Base-by-base conservation (phyloP, 2,888 invertebrate genomes). In the Parelbella ahira region DNA sequence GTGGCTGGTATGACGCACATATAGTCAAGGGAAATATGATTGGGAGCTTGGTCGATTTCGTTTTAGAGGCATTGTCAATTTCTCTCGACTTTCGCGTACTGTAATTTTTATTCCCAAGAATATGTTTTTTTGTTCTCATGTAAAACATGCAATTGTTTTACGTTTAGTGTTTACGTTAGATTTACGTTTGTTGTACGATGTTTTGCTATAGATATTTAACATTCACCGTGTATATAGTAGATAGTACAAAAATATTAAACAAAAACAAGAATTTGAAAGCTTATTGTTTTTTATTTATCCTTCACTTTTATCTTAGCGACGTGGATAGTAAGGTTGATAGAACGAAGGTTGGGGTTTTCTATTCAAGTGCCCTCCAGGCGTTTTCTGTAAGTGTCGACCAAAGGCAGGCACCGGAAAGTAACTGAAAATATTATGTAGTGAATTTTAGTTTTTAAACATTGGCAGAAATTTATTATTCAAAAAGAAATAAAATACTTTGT, bases 181-280 rank as follows among this genome's bases (percentile, higher is more conserved):
- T 67, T 63, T 70, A 71, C 66, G 68, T 78, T 79, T 81, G 76
- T 82, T 81, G 76, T 75, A 78, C 54, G 63, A 67, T 65, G 60
- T 73, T 67, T 77, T 79, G 76, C 68, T 73, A 70, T 72, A 81
- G 70, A 82, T 80, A 78, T 81, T 73, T 79, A 79, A 76, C 65
- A 71, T 74, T 76, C 81, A 79, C 74, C 54, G 56, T 86, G 84
- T 84, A 84, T 72, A 86, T 83, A 84, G 72, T 83, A 83, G 83
- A 83, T 86, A 84, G 84, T 84, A 86, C 81, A 83, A 84, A 80
- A 84, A 78, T 80, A 82, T 80, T 78, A 80, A 83, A 83, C 68
- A 68, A 76, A 78, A 74, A 63, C 63, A 65, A 51, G 47, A 50
- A 52, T 53, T 52, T 48, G 42, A 50, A 51, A 45, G 41, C 7